Evolutionary conservation across 2,888 invertebrate species (phyloP).

Genomic region (Chalcosyrphus nemorum): DNA sequence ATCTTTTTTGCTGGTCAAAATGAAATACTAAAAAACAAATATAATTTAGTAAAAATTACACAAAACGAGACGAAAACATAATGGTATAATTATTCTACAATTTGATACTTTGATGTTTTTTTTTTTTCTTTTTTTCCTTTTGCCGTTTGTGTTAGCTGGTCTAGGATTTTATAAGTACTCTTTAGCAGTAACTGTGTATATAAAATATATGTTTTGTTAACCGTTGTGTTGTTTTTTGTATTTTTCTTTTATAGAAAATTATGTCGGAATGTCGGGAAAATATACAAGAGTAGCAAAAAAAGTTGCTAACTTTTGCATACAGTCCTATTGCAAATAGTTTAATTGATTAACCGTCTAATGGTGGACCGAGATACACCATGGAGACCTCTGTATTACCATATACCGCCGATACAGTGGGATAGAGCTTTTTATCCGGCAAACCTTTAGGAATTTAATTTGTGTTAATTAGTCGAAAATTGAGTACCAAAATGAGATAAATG

Average conservation of each 20-base stretch:
- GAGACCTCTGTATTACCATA: constrained; percentile 99
- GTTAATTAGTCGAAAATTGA: no score
- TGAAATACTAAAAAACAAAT: neutral
- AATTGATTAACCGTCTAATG: constrained; percentile 93
- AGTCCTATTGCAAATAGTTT: constrained; percentile 56
- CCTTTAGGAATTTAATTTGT: constrained; percentile 83
- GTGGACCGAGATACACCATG: constrained; percentile 98
- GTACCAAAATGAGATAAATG: neutral
- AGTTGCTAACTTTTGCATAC: constrained; percentile 28
- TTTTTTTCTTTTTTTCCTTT: neutral
- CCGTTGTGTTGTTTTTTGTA: constrained; percentile 42
- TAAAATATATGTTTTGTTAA: constrained; percentile 68
- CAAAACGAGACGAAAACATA: constrained; percentile 6
- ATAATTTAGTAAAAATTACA: neutral
- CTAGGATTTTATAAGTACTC: constrained; percentile 5
- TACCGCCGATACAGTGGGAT: constrained; percentile 98
- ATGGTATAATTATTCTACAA: constrained; percentile 31
- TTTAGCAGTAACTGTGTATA: constrained; percentile 54
- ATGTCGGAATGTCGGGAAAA: constrained; percentile 44
- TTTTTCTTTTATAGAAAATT: constrained; percentile 35
- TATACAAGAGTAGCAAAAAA: constrained; percentile 58
- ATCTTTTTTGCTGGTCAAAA: neutral
- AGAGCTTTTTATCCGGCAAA: constrained; percentile 95
- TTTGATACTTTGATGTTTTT: constrained; percentile 18
- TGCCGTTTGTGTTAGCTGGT: neutral